Percentiles rank a stretch among this genome's conserved stretches.
Evolutionary conservation across 2,113 vertebrate species (phyloP).

Genomic region (Diphyllodes magnificus): DNA sequence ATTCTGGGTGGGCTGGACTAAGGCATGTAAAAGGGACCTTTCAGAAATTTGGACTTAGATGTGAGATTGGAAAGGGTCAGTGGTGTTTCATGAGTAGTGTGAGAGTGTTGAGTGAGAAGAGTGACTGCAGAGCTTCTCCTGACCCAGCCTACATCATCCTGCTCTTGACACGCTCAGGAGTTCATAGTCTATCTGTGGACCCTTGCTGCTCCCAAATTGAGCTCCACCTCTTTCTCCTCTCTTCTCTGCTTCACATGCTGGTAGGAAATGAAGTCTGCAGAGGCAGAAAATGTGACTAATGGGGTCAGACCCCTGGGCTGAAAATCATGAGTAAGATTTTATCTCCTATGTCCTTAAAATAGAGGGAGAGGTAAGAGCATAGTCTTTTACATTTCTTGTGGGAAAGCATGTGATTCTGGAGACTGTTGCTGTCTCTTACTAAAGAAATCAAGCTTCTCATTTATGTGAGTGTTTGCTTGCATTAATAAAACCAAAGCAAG

Average conservation of each 20-base stretch:
- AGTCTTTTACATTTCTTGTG: background rate
- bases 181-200: background rate
- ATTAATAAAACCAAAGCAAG: background rate
- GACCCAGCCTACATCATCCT: fast-evolving
- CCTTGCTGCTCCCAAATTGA: background rate
- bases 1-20: background rate
- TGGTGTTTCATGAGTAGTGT: background rate
- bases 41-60: background rate
- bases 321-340: background rate
- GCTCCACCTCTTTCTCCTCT: background rate
- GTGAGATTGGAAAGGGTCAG: background rate
- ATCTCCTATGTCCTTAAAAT: background rate
- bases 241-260: background rate
- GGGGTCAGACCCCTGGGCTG: background rate
- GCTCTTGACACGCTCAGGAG: background rate
- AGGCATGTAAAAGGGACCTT: background rate
- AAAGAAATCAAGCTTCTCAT: background rate
- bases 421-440: background rate
- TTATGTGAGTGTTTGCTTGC: background rate
- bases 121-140: background rate
- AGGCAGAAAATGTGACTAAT: background rate
- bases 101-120: background rate
- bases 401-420: background rate
- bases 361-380: background rate
- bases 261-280: background rate